Conservation (phyloP, 2,888 invertebrate genomes). For the Notocelia uddmanniana region DNA sequence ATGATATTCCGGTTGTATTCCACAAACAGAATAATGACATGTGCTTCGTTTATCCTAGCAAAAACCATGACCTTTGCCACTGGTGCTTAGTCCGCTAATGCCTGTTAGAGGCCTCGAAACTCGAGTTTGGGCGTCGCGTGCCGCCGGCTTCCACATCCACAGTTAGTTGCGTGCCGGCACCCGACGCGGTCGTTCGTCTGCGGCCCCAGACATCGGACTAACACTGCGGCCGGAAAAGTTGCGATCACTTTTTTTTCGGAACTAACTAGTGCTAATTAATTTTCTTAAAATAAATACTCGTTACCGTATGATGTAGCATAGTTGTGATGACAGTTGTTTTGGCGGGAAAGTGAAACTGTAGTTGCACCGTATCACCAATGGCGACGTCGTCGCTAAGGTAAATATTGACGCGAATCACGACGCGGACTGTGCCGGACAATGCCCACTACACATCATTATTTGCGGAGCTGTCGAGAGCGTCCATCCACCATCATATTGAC, state of each 20-base stretch:
- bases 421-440: constrained; percentile 31
- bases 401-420: constrained; percentile 66
- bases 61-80: constrained; percentile 77
- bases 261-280: constrained; percentile 51
- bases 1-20: constrained; percentile 12
- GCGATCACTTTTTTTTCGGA: constrained; percentile 28
- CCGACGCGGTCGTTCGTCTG: constrained; percentile 67
- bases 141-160: constrained; percentile 60
- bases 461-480: constrained; percentile 35
- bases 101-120: constrained; percentile 72
- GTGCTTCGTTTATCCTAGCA: constrained; percentile 52
- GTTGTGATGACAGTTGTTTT: constrained; percentile 62
- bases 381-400: constrained; percentile 70
- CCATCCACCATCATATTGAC: constrained; percentile 53
- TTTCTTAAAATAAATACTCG: constrained; percentile 31
- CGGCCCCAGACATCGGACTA: constrained; percentile 49
- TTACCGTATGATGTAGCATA: constrained; percentile 59
- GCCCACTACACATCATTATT: constrained; percentile 40
- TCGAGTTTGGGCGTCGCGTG: constrained; percentile 64
- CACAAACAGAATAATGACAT: constrained; percentile 51
- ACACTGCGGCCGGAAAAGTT: constrained; percentile 62
- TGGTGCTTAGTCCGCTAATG: constrained; percentile 67
- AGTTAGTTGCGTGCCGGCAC: constrained; percentile 71
- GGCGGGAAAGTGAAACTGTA: constrained; percentile 58
- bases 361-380: constrained; percentile 58